phyloP scores from a whole-genome alignment of 2,797 vertebrate genomes.

The Urosaurus nigricauda region DNA sequence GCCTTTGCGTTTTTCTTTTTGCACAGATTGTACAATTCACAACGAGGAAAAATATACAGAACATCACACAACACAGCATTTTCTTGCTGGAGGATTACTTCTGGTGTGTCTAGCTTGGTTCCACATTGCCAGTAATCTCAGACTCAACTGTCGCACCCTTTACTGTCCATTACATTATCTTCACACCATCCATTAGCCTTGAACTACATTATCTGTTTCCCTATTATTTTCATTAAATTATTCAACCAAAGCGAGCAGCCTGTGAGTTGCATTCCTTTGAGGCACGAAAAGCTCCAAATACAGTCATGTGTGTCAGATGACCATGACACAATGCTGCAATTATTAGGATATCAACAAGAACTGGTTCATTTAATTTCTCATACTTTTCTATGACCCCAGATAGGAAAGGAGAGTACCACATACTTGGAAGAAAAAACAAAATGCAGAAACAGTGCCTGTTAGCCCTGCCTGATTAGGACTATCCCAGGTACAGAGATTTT shows the following conservation, averaged over 20 bases:
- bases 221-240: fast-evolving
- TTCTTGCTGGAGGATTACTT: not conserved
- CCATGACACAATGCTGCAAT: not conserved
- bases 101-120: not conserved
- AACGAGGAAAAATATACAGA: not conserved
- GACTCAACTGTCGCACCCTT: not conserved
- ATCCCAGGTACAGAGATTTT: not conserved
- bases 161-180: not conserved
- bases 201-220: not conserved
- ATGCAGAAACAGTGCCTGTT: slow-evolving; percentile 7
- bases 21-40: too few species aligned
- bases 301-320: not conserved
- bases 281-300: not conserved
- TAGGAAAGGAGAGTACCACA: not conserved
- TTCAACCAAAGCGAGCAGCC: not conserved
- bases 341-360: not conserved
- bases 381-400: not conserved
- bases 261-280: not conserved
- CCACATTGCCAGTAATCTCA: not conserved
- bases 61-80: too few species aligned
- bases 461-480: not conserved
- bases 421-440: not conserved
- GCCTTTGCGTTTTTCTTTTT: too few species aligned
- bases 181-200: slow-evolving; percentile 1
- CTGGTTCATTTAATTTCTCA: not conserved